phyloP scores from a whole-genome alignment of 2,797 vertebrate species.

The Cirrhinus mrigala region DNA sequence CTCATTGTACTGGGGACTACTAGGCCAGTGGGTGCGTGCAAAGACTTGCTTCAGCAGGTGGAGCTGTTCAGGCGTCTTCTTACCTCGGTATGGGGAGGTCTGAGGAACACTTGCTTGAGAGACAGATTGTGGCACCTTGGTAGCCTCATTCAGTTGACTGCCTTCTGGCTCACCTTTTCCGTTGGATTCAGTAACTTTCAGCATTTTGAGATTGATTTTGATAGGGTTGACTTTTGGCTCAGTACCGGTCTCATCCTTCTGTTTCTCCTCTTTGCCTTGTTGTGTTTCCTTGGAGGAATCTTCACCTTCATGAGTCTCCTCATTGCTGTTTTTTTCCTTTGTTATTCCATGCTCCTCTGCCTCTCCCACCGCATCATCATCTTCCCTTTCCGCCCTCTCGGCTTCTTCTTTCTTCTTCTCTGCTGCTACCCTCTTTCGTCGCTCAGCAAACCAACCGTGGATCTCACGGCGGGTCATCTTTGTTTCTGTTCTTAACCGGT shows the following conservation, averaged over 20 bases:
- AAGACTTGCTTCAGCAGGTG: slow-evolving; percentile 93
- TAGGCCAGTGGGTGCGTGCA: slow-evolving; percentile 94
- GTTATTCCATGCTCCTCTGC: slow-evolving; percentile 61
- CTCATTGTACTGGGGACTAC: slow-evolving; percentile 89
- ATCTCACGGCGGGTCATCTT: slow-evolving; percentile 99
- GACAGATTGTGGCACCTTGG: slow-evolving; percentile 59
- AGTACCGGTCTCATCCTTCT: slow-evolving; percentile 71
- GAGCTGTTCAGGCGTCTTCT: slow-evolving; percentile 92
- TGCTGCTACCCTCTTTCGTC: slow-evolving; percentile 82
- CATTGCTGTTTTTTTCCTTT: slow-evolving; percentile 61
- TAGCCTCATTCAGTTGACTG: slow-evolving; percentile 46
- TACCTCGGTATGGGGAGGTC: slow-evolving; percentile 74
- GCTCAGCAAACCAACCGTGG: slow-evolving; percentile 94
- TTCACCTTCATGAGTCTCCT: slow-evolving; percentile 60
- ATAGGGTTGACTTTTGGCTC: slow-evolving; percentile 95
- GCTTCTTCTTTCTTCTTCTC: slow-evolving; percentile 85
- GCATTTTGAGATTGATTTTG: slow-evolving; percentile 97
- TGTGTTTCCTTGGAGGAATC: slow-evolving; percentile 64
- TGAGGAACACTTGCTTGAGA: slow-evolving; percentile 57
- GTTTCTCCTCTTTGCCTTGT: slow-evolving; percentile 69
- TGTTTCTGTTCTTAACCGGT: slow-evolving; percentile 89
- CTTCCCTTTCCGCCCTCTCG: slow-evolving; percentile 73
- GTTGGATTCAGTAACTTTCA: slow-evolving; percentile 92
- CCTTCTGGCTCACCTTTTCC: slow-evolving; percentile 77
- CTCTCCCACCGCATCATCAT: slow-evolving; percentile 73